Evolutionary conservation across 2,888 invertebrate species (phyloP), one percentile per base, ranked within the genome.

Genomic region (Andrena chrysosceles): DNA sequence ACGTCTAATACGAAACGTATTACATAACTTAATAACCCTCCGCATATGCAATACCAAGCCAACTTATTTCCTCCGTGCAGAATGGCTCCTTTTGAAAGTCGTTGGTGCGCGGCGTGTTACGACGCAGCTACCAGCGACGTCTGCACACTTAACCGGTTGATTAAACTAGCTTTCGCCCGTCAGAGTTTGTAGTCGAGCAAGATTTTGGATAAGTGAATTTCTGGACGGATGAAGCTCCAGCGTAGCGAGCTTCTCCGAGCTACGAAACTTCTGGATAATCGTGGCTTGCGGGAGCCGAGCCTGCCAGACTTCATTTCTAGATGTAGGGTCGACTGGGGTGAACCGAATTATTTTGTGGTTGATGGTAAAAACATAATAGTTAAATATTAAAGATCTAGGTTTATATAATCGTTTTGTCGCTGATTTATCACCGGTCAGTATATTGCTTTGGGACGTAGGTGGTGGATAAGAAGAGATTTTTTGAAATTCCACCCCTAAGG

Each of bases 121-220:
- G n/a, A 31, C 29, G 29, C 26, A 52, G n/a, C 49, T 66, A 16
- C 23, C 16, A 49, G 16, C 66, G 31, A 29, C 66, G 35, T 72
- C 49, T 62, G 13, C 13, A n/a, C n/a, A 48, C 52, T 52, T 63
- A 64, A 64, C 33, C 54, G 29, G 52, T 52, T 35, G 35, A 67
- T 73, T 48, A 56, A 42, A 42, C 67, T 67, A 74, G 20, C 13
- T 31, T 31, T 5, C 16, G 23, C 29, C 31, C 20, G 48, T 29
- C 42, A 6, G 23, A 67, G 29, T 48, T 67, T 20, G 29, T 42
- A 20, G 67, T 5, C n/a, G 23, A 20, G 29, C 66, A 56, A 74
- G 73, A 59, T 67, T 67, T 67, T 16, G 56, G 73, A 64, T 63
- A 72, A 72, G 31, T 31, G 20, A 54, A 35, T 73, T 26, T 66